phyloP scores from a whole-genome alignment of 2,113 vertebrate species.

The Dermatemys mawii region DNA sequence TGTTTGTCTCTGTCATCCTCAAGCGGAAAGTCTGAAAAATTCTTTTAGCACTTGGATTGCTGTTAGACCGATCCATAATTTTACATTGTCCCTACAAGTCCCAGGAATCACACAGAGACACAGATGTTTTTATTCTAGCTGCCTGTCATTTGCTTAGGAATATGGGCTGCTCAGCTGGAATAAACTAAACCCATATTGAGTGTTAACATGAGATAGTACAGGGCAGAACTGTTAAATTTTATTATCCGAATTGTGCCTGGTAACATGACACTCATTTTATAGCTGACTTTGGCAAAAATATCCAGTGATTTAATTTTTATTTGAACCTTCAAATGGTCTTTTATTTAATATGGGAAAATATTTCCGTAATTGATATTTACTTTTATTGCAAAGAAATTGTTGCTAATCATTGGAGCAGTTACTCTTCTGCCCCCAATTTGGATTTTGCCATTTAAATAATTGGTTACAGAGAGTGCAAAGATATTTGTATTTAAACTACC shows the following conservation, averaged over 20 bases:
- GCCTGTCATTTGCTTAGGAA: not conserved
- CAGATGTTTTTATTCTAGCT: constrained; percentile 26
- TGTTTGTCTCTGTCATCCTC: not conserved
- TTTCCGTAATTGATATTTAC: constrained; percentile 37
- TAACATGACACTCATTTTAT: not conserved
- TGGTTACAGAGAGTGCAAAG: constrained; percentile 33
- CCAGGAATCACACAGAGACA: not conserved
- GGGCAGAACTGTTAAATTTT: not conserved
- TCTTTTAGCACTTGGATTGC: not conserved
- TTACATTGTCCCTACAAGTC: not conserved
- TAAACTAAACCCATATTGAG: not conserved
- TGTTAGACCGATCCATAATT: not conserved
- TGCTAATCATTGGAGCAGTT: constrained; percentile 36
- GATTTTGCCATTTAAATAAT: constrained; percentile 30
- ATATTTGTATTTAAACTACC: constrained; percentile 38
- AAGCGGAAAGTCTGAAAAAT: accelerated
- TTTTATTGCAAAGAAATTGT: constrained; percentile 30
- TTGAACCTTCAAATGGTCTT: constrained; percentile 8
- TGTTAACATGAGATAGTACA: not conserved
- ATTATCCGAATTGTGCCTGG: not conserved
- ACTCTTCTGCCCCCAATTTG: constrained; percentile 46
- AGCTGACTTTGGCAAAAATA: not conserved
- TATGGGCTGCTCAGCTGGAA: not conserved
- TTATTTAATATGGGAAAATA: constrained; percentile 18
- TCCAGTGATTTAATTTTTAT: constrained; percentile 10